Conservation (phyloP, 2,113 vertebrate species). For the Beaufortia kweichowensis region DNA sequence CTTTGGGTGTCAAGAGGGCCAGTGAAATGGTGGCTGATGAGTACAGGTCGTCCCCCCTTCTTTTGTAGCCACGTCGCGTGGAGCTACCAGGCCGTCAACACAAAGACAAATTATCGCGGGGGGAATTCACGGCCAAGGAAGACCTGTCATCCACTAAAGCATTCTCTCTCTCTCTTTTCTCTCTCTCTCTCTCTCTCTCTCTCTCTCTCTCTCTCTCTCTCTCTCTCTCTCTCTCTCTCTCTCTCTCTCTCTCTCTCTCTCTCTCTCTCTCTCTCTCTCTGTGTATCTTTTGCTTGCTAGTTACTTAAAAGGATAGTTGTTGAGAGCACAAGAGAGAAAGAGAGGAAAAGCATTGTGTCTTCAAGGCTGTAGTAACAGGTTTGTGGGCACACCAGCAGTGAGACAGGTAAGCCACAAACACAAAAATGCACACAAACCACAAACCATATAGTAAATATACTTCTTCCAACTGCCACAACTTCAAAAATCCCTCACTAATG, state of each 20-base stretch:
- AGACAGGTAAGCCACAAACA: background rate
- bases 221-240: constrained; percentile 69
- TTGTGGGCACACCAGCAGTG: background rate
- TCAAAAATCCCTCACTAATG: background rate
- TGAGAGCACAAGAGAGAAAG: constrained; percentile 2
- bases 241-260: constrained; percentile 68
- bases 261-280: constrained; percentile 67
- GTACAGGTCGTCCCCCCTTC: constrained; percentile 81
- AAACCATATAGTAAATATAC: constrained; percentile 48
- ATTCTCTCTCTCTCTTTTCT: constrained; percentile 67
- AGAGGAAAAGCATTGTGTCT: constrained; percentile 12
- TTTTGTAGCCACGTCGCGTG: constrained; percentile 77
- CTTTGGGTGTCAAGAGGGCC: constrained; percentile 86
- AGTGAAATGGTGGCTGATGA: constrained; percentile 95
- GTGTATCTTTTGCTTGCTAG: constrained; percentile 67
- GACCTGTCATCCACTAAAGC: constrained; percentile 82
- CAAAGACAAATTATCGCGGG: constrained; percentile 91
- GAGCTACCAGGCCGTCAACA: constrained; percentile 82
- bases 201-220: constrained; percentile 68
- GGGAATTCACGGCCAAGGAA: constrained; percentile 80
- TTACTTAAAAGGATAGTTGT: constrained; percentile 27
- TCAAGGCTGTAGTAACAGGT: background rate
- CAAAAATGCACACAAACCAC: background rate
- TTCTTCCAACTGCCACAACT: background rate
- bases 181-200: constrained; percentile 68